Evolutionary conservation across 2,888 invertebrate species (phyloP).

Genomic region (Archips crataeganus): DNA sequence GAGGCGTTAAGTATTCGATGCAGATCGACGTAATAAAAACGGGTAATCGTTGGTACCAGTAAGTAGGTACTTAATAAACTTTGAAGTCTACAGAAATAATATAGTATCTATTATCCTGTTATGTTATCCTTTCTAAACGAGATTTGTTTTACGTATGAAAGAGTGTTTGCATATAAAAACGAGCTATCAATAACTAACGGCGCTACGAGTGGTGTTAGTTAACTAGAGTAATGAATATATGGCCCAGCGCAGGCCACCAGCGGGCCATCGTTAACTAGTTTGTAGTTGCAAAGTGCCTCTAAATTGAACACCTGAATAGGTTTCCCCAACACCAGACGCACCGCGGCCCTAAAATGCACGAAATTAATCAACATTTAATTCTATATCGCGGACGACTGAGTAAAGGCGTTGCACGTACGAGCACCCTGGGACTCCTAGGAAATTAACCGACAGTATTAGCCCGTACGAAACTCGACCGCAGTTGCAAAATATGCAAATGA

Average conservation of each 20-base stretch:
- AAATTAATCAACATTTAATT: slow-evolving; percentile 84
- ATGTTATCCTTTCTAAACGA: not conserved
- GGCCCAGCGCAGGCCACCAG: slow-evolving; percentile 59
- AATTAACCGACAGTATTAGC: slow-evolving; percentile 73
- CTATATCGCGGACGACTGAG: slow-evolving; percentile 64
- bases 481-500: slow-evolving; percentile 81
- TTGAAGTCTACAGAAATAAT: not conserved
- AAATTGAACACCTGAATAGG: slow-evolving; percentile 74
- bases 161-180: slow-evolving; percentile 15
- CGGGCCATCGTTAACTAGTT: slow-evolving; percentile 71
- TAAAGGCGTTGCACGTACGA: slow-evolving; percentile 66
- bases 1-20: no score
- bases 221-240: slow-evolving; percentile 54
- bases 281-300: slow-evolving; percentile 73
- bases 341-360: slow-evolving; percentile 67
- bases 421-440: slow-evolving; percentile 72
- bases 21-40: no score
- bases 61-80: not conserved
- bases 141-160: not conserved
- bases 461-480: slow-evolving; percentile 65
- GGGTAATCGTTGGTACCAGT: not conserved
- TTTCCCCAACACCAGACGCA: slow-evolving; percentile 55
- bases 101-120: not conserved
- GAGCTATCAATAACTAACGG: slow-evolving; percentile 45
- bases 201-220: slow-evolving; percentile 56